Conservation (phyloP, 1,140 invertebrate species). For the Capitella teleta region DNA sequence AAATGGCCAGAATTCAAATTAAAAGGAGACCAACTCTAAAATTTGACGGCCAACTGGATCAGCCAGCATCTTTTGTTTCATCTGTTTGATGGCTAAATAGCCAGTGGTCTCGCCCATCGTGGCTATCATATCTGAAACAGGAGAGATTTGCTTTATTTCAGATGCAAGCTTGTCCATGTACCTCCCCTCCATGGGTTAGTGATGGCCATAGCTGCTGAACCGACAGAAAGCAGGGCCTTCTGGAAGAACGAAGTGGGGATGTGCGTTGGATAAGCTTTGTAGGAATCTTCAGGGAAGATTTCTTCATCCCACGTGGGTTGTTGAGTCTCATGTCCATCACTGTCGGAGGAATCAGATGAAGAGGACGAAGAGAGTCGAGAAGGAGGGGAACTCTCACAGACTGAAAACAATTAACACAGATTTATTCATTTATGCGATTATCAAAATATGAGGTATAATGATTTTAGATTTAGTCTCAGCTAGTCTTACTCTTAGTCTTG, state of each 20-base stretch:
- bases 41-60: slow-evolving; percentile 3
- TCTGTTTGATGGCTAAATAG: neutral
- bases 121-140: slow-evolving; percentile 4
- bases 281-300: too few relatives aligned
- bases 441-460: too few relatives aligned
- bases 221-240: slow-evolving; percentile 4
- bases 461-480: too few relatives aligned
- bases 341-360: too few relatives aligned
- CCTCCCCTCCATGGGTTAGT: slow-evolving; percentile 3
- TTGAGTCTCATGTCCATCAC: too few relatives aligned
- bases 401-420: too few relatives aligned
- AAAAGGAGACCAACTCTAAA: slow-evolving; percentile 1
- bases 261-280: neutral
- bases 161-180: neutral
- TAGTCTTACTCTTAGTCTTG: too few relatives aligned
- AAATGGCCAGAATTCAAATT: too few relatives aligned
- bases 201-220: neutral
- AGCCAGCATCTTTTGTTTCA: slow-evolving; percentile 1
- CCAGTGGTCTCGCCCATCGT: slow-evolving; percentile 6
- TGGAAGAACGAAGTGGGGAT: slow-evolving; percentile 1
- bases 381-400: too few relatives aligned
- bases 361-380: too few relatives aligned
- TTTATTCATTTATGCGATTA: too few relatives aligned
- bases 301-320: too few relatives aligned
- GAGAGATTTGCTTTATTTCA: neutral